Conservation (phyloP, 2,888 invertebrate genomes). For the Dendrolimus pini region DNA sequence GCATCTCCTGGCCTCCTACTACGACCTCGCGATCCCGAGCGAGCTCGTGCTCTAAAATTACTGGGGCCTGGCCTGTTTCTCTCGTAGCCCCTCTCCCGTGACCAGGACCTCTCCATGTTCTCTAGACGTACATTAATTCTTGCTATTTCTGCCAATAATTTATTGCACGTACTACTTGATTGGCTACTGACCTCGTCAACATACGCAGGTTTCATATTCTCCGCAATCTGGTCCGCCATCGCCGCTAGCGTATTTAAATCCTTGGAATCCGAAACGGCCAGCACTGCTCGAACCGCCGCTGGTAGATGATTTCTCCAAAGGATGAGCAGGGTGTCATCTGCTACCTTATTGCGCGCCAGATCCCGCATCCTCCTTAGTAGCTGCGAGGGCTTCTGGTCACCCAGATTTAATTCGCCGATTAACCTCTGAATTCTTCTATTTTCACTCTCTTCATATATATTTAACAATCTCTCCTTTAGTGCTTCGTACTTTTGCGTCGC, state of each 20-base stretch:
- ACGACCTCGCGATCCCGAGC: not conserved
- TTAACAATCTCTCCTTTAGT: too few species aligned
- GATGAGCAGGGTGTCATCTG: not conserved
- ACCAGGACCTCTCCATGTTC: not conserved
- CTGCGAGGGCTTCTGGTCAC: constrained; percentile 11
- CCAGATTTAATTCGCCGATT: too few species aligned
- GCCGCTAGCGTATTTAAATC: constrained; percentile 6
- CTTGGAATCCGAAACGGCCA: constrained; percentile 6
- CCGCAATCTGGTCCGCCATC: constrained; percentile 3
- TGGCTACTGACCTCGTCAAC: too few species aligned
- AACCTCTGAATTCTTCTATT: too few species aligned
- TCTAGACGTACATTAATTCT: not conserved
- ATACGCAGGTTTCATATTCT: too few species aligned
- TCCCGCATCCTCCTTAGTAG: constrained; percentile 12
- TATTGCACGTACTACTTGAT: too few species aligned
- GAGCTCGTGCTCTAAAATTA: too few species aligned
- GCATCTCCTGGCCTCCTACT: not conserved
- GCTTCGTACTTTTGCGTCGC: too few species aligned
- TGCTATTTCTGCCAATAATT: constrained; percentile 1
- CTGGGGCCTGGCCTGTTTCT: too few species aligned
- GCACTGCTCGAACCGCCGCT: constrained; percentile 5
- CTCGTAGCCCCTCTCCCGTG: too few species aligned
- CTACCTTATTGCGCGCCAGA: not conserved
- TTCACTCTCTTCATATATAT: too few species aligned
- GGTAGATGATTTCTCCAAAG: constrained; percentile 9